phyloP scores from a whole-genome alignment of 2,888 invertebrate species.

The Cecidostiba fungosa region DNA sequence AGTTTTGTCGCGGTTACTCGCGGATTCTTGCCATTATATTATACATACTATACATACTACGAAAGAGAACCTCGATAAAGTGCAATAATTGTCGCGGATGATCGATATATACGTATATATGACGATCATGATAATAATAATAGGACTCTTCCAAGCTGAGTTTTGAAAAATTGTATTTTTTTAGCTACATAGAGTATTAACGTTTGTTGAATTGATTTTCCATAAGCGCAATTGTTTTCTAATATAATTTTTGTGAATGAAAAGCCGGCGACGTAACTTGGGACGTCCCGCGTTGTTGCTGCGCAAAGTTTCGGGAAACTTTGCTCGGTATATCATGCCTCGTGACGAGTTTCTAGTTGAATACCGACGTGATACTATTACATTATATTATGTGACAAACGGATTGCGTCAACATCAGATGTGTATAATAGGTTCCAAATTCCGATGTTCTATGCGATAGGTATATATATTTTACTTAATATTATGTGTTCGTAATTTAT shows the following conservation, averaged over 20 bases:
- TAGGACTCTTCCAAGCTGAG: background rate
- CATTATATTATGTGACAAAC: conserved; percentile 11
- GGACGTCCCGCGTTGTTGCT: conserved; percentile 31
- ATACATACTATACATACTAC: conserved; percentile 19
- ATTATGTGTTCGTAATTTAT: background rate
- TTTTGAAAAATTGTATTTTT: background rate
- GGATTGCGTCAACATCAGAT: conserved; percentile 40
- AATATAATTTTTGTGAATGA: background rate
- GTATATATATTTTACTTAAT: background rate
- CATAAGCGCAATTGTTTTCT: conserved; percentile 20
- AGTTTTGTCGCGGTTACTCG: conserved; percentile 34
- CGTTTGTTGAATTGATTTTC: background rate
- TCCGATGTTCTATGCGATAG: conserved; percentile 12
- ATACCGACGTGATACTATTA: conserved; percentile 49
- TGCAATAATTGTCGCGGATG: conserved; percentile 59
- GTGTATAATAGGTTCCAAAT: conserved; percentile 37
- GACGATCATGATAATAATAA: background rate
- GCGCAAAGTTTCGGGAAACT: conserved; percentile 53
- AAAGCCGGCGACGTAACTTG: conserved; percentile 27
- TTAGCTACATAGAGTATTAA: background rate
- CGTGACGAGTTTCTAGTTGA: conserved; percentile 50
- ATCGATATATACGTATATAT: background rate
- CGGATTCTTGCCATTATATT: conserved; percentile 38
- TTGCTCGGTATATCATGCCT: conserved; percentile 22
- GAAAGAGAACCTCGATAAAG: conserved; percentile 51